Conservation (phyloP, 2,888 invertebrate genomes). For the Tenthredo distinguenda region DNA sequence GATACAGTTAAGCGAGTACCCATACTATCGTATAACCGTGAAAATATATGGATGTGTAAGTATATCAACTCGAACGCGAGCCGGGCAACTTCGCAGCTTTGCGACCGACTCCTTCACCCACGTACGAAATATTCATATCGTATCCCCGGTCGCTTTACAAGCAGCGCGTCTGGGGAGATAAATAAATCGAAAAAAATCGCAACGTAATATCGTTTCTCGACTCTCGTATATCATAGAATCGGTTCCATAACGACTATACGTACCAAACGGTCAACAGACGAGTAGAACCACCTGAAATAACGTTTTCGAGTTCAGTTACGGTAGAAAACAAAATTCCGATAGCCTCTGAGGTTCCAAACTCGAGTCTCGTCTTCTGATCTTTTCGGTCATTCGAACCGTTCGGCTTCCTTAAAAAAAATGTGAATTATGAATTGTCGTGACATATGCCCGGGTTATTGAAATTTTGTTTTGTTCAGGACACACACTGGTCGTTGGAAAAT, state of each 20-base stretch:
- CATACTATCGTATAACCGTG: not conserved
- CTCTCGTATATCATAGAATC: conserved; percentile 42
- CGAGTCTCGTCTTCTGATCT: not conserved
- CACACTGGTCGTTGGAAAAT: not conserved
- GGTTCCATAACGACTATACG: conserved; percentile 16
- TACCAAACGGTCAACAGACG: not conserved
- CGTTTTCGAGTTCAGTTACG: not conserved
- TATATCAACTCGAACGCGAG: conserved; percentile 22
- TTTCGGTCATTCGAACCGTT: not conserved
- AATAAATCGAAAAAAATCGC: not conserved
- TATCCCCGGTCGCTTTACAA: conserved; percentile 36
- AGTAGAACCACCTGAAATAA: not conserved
- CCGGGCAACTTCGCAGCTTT: conserved; percentile 30
- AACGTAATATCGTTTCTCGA: conserved; percentile 12
- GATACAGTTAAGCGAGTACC: not conserved
- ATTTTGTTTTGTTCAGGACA: not conserved
- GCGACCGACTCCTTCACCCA: conserved; percentile 41
- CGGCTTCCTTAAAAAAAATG: too few relatives aligned
- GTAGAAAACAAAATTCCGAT: not conserved
- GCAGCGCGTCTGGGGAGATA: conserved; percentile 7
- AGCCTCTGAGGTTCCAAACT: not conserved
- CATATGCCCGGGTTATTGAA: not conserved
- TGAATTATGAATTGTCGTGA: not conserved
- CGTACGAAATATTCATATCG: conserved; percentile 43
- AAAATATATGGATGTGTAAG: conserved; percentile 2